A percentile compares a stretch with the other conserved stretches of the same genome.
phyloP scores from a whole-genome alignment of 2,888 invertebrate species.

The Odontocerum albicorne region DNA sequence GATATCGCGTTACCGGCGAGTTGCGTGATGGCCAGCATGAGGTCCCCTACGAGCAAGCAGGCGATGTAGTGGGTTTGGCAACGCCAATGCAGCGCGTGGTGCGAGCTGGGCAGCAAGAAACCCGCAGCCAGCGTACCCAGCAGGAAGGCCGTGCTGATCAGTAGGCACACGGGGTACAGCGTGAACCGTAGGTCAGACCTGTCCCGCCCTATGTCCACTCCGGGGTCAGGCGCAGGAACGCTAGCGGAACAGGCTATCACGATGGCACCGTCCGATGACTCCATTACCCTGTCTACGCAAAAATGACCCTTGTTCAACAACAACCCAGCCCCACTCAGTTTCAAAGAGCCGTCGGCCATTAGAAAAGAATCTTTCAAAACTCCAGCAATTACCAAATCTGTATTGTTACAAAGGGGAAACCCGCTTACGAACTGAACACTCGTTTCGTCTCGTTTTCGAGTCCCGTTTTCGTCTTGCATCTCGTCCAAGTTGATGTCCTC shows the following conservation, averaged over 20 bases:
- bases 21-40: slow-evolving; percentile 77
- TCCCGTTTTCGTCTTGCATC: slow-evolving; percentile 44
- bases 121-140: slow-evolving; percentile 79
- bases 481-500: slow-evolving; percentile 42
- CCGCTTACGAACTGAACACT: slow-evolving; percentile 44
- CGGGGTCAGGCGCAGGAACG: slow-evolving; percentile 43
- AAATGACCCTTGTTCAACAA: slow-evolving; percentile 47
- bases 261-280: slow-evolving; percentile 48
- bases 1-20: slow-evolving; percentile 65
- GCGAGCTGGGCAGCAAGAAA: slow-evolving; percentile 77
- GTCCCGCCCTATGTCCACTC: slow-evolving; percentile 19
- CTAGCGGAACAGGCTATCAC: slow-evolving; percentile 66
- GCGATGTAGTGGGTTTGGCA: slow-evolving; percentile 87
- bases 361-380: slow-evolving; percentile 56
- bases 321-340: slow-evolving; percentile 48
- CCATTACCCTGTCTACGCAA: slow-evolving; percentile 52
- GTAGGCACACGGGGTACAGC: slow-evolving; percentile 75
- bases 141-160: slow-evolving; percentile 80
- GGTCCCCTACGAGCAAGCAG: slow-evolving; percentile 79
- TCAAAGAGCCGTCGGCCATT: slow-evolving; percentile 57
- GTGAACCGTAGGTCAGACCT: slow-evolving; percentile 62
- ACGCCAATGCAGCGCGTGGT: slow-evolving; percentile 86
- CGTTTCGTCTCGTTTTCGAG: too few species aligned
- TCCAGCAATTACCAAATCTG: slow-evolving; percentile 61
- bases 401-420: slow-evolving; percentile 57